phyloP scores from a whole-genome alignment of 1,140 invertebrate genomes.

The Calliphora vicina region DNA sequence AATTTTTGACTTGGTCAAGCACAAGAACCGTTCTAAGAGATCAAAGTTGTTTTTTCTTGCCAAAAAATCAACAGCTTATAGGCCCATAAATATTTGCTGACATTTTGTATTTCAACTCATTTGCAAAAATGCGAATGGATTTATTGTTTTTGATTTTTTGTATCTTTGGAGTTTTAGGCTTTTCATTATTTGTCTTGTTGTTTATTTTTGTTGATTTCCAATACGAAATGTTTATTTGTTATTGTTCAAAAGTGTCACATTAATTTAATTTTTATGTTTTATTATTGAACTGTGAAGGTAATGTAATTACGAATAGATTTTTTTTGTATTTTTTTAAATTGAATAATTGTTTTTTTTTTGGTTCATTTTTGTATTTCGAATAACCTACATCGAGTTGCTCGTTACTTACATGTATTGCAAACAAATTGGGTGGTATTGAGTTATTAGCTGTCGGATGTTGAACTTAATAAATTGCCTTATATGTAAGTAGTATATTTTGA shows the following conservation, averaged over 20 bases:
- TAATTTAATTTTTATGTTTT: constrained; percentile 29
- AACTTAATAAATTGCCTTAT: not conserved
- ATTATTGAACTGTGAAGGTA: constrained; percentile 22
- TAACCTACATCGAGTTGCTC: not conserved
- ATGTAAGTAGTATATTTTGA: no score
- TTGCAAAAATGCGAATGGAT: constrained; percentile 25
- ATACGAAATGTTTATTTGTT: constrained; percentile 15
- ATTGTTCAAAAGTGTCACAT: constrained; percentile 29
- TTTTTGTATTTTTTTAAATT: not conserved
- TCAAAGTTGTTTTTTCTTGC: not conserved
- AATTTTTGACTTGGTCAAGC: constrained; percentile 7
- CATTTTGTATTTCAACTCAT: constrained; percentile 23
- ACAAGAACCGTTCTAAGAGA: constrained; percentile 22
- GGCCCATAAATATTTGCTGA: constrained; percentile 20
- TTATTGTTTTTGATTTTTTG: constrained; percentile 12
- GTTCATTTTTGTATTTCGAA: not conserved
- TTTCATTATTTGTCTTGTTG: constrained; percentile 8
- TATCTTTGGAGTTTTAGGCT: not conserved
- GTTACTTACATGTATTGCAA: not conserved
- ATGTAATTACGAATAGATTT: not conserved
- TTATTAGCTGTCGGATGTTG: not conserved
- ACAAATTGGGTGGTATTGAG: not conserved
- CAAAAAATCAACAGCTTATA: not conserved
- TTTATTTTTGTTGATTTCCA: constrained; percentile 22
- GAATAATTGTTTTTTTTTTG: not conserved